A percentile compares a stretch with the other conserved stretches of the same genome.
Evolutionary conservation across 2,888 invertebrate species (phyloP).

Genomic region (Euproctis similis): DNA sequence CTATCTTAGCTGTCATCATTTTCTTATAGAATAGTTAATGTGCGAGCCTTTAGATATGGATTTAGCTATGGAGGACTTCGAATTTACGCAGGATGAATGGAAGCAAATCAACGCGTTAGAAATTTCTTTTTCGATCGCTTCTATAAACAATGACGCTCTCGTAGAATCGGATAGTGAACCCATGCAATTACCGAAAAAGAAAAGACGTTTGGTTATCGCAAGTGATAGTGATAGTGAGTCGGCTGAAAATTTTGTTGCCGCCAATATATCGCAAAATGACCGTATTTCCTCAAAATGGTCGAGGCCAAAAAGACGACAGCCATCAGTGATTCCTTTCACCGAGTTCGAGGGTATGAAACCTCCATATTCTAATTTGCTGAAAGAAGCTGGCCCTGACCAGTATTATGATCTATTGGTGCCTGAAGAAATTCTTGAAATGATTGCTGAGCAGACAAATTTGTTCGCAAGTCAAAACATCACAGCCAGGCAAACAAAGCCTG

Average conservation of each 20-base stretch:
- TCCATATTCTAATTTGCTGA: constrained; percentile 3
- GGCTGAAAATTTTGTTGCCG: constrained; percentile 3
- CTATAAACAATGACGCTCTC: not conserved
- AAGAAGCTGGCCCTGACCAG: constrained; percentile 2
- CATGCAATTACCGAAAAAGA: constrained; percentile 1
- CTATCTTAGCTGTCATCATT: no score
- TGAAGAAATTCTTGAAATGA: constrained; percentile 6
- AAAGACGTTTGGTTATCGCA: constrained; percentile 1
- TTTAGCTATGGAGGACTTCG: constrained; percentile 3
- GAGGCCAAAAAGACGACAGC: constrained; percentile 3
- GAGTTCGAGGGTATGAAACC: constrained; percentile 4
- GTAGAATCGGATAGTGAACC: not conserved
- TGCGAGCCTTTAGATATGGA: no score
- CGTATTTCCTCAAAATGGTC: constrained; percentile 4
- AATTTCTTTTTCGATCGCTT: not conserved
- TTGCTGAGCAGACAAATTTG: constrained; percentile 12
- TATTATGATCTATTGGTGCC: constrained; percentile 7
- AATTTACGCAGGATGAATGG: constrained; percentile 3
- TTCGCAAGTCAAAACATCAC: constrained; percentile 12
- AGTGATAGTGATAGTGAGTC: constrained; percentile 6
- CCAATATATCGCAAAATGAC: constrained; percentile 4
- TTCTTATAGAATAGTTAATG: no score
- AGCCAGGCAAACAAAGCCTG: constrained; percentile 6
- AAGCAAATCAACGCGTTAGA: constrained; percentile 1
- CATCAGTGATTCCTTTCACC: constrained; percentile 5